These are phyloP conservation scores for Pipistrellus pygmaeus DNA, from an alignment of 2,797 vertebrate genomes.

Conservation along the genomic window DNA sequence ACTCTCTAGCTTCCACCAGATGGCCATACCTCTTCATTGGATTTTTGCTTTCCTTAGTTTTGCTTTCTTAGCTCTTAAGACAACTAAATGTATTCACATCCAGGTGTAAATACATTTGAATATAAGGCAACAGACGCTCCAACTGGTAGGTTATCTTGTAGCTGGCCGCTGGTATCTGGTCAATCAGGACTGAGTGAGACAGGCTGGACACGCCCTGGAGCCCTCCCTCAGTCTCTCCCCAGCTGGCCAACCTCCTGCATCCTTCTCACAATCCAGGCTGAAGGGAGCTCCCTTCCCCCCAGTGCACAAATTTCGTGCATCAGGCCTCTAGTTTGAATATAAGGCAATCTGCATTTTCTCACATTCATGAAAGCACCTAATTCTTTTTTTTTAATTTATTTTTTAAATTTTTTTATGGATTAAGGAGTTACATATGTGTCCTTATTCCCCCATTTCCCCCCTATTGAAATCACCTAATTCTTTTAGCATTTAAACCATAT, in stretches of 20 bases:
- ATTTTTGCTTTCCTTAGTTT: constrained; percentile 47
- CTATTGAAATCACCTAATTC: not conserved
- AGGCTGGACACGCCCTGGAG: too few species aligned
- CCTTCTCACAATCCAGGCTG: too few species aligned
- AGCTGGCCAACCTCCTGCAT: too few species aligned
- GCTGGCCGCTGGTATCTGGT: too few species aligned
- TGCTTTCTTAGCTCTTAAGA: not conserved
- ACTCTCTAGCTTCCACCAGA: not conserved
- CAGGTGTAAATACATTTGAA: not conserved
- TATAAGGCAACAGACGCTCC: not conserved
- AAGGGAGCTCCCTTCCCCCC: too few species aligned
- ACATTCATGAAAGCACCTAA: constrained; percentile 14
- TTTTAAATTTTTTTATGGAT: too few species aligned
- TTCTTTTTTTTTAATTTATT: not conserved
- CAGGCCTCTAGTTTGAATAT: not conserved
- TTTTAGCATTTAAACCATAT: not conserved
- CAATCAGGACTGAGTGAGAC: too few species aligned
- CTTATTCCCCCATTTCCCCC: too few species aligned
- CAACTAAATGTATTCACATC: constrained; percentile 3
- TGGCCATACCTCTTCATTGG: not conserved
- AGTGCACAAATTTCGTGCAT: too few species aligned
- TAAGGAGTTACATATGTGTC: too few species aligned
- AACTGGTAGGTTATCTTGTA: too few species aligned
- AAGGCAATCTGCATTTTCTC: constrained; percentile 2
- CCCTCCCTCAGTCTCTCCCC: too few species aligned